Evolutionary conservation across 2,797 vertebrate species (phyloP).

Genomic region (Tauraco hartlaubi): DNA sequence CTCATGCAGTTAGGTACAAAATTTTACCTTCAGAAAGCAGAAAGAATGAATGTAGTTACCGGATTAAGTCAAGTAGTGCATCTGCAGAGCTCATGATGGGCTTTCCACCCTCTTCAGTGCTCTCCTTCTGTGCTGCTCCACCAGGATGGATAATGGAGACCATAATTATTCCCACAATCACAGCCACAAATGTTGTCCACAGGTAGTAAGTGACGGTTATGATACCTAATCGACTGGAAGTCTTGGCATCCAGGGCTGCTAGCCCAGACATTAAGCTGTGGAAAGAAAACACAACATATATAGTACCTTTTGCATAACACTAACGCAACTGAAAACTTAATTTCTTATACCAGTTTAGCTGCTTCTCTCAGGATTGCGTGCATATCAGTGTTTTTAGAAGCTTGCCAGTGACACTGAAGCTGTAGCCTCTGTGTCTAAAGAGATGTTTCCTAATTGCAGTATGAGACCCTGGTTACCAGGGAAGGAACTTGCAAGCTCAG

Average conservation of each 20-base stretch:
- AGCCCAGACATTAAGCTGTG: conserved; percentile 94
- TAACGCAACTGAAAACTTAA: not conserved
- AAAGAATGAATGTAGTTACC: conserved; percentile 79
- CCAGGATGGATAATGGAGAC: conserved; percentile 96
- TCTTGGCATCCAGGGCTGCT: conserved; percentile 94
- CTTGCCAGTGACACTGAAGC: not conserved
- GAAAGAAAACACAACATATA: conserved; percentile 15
- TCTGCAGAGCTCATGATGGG: conserved; percentile 96
- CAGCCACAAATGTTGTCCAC: conserved; percentile 97
- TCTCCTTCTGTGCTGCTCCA: conserved; percentile 93
- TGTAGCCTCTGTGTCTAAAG: not conserved
- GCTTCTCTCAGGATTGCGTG: not conserved
- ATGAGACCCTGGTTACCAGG: not conserved
- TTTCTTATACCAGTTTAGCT: not conserved
- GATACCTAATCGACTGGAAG: conserved; percentile 93
- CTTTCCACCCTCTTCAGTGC: conserved; percentile 88
- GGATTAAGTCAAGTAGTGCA: conserved; percentile 93
- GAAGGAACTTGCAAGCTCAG: not conserved
- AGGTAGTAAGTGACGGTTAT: conserved; percentile 96
- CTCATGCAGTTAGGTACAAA: not conserved
- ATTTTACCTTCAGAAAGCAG: not conserved
- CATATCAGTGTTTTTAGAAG: not conserved
- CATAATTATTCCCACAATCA: conserved; percentile 95
- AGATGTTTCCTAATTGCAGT: not conserved
- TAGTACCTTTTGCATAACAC: not conserved